Evolutionary conservation across 2,113 vertebrate species (phyloP).

Genomic region (Litocranius walleri): DNA sequence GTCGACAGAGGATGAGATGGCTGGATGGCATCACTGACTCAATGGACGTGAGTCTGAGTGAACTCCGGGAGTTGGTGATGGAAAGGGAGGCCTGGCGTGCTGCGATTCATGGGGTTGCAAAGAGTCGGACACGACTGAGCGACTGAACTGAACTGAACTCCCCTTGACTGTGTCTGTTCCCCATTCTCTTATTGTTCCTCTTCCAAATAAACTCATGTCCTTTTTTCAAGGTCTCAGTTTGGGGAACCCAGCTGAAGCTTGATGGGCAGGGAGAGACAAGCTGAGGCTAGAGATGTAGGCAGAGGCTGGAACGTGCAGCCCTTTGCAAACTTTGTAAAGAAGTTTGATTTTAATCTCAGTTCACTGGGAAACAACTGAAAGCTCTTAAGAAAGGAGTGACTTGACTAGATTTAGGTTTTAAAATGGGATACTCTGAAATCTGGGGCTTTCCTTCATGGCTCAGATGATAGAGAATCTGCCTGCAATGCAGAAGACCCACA

Average conservation of each 20-base stretch:
- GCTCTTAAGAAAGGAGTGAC: not conserved
- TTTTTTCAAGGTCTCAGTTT: not conserved
- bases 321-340: not conserved
- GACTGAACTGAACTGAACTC: not conserved
- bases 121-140: no score
- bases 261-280: not conserved
- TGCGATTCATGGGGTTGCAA: no score
- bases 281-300: not conserved
- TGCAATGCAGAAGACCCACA: not conserved
- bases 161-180: not conserved
- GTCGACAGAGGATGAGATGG: no score
- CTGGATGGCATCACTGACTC: no score
- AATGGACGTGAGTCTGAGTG: no score
- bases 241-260: not conserved
- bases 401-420: constrained; percentile 9
- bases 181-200: no score
- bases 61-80: no score
- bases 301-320: not conserved
- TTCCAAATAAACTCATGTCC: not conserved
- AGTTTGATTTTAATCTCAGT: not conserved
- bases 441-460: not conserved
- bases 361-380: not conserved
- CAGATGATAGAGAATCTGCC: not conserved
- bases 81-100: no score
- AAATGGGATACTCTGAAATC: not conserved